Base-by-base conservation (phyloP, 23 tunicate genomes). In the Halocynthia aurantium region DNA sequence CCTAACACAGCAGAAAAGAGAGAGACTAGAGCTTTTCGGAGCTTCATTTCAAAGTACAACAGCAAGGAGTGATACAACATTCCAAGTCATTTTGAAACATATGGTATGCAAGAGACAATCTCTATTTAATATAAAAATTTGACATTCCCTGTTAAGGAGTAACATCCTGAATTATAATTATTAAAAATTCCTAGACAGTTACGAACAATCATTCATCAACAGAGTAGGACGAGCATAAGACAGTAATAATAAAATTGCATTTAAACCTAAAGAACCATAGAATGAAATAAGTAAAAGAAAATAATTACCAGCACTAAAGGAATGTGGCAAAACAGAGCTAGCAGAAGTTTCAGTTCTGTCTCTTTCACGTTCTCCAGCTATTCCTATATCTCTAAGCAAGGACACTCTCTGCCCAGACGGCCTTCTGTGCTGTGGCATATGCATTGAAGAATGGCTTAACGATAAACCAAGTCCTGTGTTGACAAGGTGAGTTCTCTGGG, bases 321-420 rank as follows among this genome's bases (percentile, higher is more conserved):
- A 50, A 71, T 61, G 76, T 20, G 69, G 62, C 10, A 61, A 13
- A 8, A 40, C 40, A 12, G 83, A 57, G 1, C 51, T 20, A 22
- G 52, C 51, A 19, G 76, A 68, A 0, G 76, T 69, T 21, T 80
- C 52, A 75, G 90, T 88, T 80, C 81, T 78, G 60, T 92, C 98
- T 74, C 81, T 73, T 22, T 92, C 96, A 65, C 96, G 20, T 76
- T 84, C 92, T 6, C 98, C 98, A 58, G 98, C 91, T 22, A 83
- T 85, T 8, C 87, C 87, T 51, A 92, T 92, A 56, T 92, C 98
- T 61, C 91, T 67, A 2, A 86, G 82, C 22, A 92, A 61, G 1
- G 98, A 92, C 50, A 91, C 84, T n/a, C 90, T 20, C 8, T 70
- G 75, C 12, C 78, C 78, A 0, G 78, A 52, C 8, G 78, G 31